Conservation (phyloP, 2,888 invertebrate species). For the Tyria jacobaeae region DNA sequence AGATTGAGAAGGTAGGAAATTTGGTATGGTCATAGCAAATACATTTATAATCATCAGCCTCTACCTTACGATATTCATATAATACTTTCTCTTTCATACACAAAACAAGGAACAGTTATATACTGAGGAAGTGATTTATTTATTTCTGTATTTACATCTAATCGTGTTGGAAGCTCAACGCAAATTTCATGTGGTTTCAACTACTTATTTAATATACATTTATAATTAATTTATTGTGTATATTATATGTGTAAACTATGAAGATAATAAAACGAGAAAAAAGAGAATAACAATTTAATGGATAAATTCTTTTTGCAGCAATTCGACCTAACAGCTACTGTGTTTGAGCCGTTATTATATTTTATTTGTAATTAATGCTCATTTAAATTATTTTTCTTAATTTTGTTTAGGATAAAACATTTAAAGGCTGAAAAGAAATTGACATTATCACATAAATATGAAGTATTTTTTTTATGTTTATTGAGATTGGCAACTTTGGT, state of each 20-base stretch:
- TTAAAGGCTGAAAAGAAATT: slow-evolving; percentile 8
- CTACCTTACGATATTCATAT: slow-evolving; percentile 18
- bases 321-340: background rate
- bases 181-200: slow-evolving; percentile 82
- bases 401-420: background rate
- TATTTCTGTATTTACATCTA: slow-evolving; percentile 85
- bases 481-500: too few species aligned
- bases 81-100: slow-evolving; percentile 23
- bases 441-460: slow-evolving; percentile 1
- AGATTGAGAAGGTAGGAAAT: background rate
- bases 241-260: slow-evolving; percentile 53
- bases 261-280: slow-evolving; percentile 29
- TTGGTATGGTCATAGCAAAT: background rate
- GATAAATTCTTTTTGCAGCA: slow-evolving; percentile 28
- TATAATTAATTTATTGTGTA: slow-evolving; percentile 55
- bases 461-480: background rate
- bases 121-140: slow-evolving; percentile 53
- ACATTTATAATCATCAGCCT: slow-evolving; percentile 30
- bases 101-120: slow-evolving; percentile 39
- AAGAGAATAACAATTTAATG: slow-evolving; percentile 13
- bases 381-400: background rate
- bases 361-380: slow-evolving; percentile 4
- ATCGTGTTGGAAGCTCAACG: slow-evolving; percentile 88
- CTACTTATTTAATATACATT: slow-evolving; percentile 63
- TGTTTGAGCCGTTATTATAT: too few species aligned